A percentile compares a stretch with the other conserved stretches of the same genome.
phyloP scores from a whole-genome alignment of 2,797 vertebrate species.

The Xenops minutus region DNA sequence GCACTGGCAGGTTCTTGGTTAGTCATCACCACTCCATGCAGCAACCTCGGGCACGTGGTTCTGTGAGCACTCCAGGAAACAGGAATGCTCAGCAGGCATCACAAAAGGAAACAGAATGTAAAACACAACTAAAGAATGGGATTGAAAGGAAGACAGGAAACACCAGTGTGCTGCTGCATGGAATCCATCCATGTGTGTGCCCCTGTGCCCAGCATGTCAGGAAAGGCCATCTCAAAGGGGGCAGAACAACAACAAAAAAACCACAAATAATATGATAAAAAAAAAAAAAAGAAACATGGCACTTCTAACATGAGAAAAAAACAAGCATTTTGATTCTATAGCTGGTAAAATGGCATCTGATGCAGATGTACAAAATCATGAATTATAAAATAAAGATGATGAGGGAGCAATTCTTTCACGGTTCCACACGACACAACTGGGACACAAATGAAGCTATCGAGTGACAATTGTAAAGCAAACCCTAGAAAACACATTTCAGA shows the following conservation, averaged over 20 bases:
- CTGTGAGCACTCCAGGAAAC: not conserved
- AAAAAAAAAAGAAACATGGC: not conserved
- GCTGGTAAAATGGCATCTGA: not conserved
- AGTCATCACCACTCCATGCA: not conserved
- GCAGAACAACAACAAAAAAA: not conserved
- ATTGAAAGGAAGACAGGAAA: not conserved
- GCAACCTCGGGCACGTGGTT: not conserved
- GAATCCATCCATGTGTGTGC: not conserved
- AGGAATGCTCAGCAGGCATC: not conserved
- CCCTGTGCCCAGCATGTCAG: not conserved
- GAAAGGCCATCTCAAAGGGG: not conserved
- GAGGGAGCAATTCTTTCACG: not conserved
- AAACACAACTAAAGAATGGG: not conserved
- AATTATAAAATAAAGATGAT: not conserved
- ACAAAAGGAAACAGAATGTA: not conserved
- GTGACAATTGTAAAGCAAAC: not conserved
- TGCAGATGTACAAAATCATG: not conserved
- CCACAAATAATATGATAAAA: not conserved
- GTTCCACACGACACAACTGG: not conserved
- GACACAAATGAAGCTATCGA: rapidly evolving
- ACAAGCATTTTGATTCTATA: not conserved
- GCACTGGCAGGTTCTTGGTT: not conserved
- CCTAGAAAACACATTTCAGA: not conserved
- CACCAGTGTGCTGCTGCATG: not conserved
- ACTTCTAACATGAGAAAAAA: not conserved